Evolutionary conservation across 2,113 vertebrate genomes (phyloP), one percentile per base, ranked within the genome.

Genomic region (Cyrtonyx montezumae): DNA sequence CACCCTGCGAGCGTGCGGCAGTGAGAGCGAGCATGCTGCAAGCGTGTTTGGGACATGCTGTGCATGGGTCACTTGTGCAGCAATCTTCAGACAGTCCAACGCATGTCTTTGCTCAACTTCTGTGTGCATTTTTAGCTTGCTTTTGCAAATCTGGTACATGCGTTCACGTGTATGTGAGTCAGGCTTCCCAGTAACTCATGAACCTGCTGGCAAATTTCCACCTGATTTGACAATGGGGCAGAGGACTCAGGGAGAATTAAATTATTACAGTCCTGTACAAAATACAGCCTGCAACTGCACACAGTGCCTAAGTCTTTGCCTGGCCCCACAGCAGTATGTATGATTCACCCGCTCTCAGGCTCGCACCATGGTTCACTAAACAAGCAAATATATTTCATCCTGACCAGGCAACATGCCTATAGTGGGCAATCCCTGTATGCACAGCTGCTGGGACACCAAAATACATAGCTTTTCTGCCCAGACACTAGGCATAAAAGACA

Each of bases 51-150:
- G 63, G 59, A 30, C 36, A 1, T 4, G 0, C 59, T 8, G 4
- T 3, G 12, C 82, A n/a, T 2, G 5, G 89, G 67, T 76, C 81
- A 74, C 82, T 56, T 5, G 49, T 36, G 56, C 66, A 21, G 4
- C 37, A 74, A 74, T 22, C 48, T 26, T 2, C 0, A 43, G 49
- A 26, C 2, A 3, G 23, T n/a, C 30, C 0, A 0, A 34, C 0
- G 0, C 55, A 53, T 10, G 19, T 8, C 79, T 63, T 32, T 12
- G 55, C 55, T 46, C 63, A 21, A 49, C 36, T 61, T 36, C 59
- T 25, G 7, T 9, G 59, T 13, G 43, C 8, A 2, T 62, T 76
- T 87, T 88, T 48, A 68, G 28, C 56, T 84, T 20, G 8, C 34
- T 76, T n/a, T 30, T 19, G 67, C 36, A 92, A 87, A 87, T 67